These are phyloP conservation scores for Microctonus hyperodae DNA, from an alignment of 2,888 invertebrate genomes.

Conservation along the genomic window DNA sequence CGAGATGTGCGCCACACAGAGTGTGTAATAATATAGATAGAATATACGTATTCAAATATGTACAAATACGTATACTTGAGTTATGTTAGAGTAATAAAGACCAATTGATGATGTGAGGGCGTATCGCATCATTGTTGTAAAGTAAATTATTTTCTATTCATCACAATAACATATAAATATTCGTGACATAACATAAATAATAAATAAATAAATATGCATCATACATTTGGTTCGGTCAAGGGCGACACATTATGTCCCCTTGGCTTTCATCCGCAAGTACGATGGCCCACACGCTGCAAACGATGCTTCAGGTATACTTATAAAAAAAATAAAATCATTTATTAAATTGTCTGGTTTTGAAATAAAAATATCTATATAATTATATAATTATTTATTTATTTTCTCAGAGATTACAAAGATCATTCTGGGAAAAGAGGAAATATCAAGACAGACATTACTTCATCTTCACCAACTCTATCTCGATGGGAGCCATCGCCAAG, in stretches of 20 bases:
- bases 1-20: conserved; percentile 26
- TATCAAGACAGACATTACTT: conserved; percentile 68
- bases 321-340: neutral
- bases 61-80: neutral
- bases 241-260: conserved; percentile 89
- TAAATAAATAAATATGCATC: conserved; percentile 71
- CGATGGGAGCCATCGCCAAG: conserved; percentile 59
- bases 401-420: conserved; percentile 83
- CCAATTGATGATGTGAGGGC: neutral
- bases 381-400: conserved; percentile 8
- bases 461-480: conserved; percentile 82
- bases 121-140: neutral
- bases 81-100: neutral
- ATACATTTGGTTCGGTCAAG: conserved; percentile 77
- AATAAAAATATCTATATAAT: neutral
- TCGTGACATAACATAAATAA: too few relatives aligned
- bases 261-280: conserved; percentile 93
- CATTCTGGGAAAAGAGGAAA: conserved; percentile 80
- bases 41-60: conserved; percentile 2
- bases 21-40: neutral
- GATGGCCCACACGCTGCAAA: conserved; percentile 93
- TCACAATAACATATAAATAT: neutral
- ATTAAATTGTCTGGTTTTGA: neutral
- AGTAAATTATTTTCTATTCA: conserved; percentile 13
- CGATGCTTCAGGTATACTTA: conserved; percentile 78